These are phyloP conservation scores for Lagenorhynchus albirostris DNA, from an alignment of 2,113 vertebrate genomes.

Conservation along the genomic window DNA sequence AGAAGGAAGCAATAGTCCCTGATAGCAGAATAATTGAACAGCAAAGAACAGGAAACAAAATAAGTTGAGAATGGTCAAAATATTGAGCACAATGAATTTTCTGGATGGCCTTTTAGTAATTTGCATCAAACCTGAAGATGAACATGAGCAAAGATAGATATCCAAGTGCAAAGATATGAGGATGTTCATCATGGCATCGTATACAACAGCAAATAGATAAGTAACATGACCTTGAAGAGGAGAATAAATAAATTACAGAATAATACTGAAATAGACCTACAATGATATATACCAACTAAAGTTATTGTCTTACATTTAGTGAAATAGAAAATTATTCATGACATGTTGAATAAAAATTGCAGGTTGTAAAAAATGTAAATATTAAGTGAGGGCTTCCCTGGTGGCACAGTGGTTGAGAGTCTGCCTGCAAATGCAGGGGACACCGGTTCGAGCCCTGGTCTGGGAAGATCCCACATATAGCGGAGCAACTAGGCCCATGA, in stretches of 20 bases:
- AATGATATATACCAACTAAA: background rate
- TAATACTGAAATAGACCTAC: background rate
- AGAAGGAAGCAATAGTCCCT: background rate
- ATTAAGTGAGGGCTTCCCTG: background rate
- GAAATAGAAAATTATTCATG: background rate
- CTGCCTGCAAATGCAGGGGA: too few relatives aligned
- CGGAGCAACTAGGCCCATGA: too few relatives aligned
- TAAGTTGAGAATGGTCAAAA: background rate
- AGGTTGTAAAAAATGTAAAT: background rate
- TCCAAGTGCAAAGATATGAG: background rate
- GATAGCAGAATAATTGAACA: background rate
- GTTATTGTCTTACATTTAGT: background rate
- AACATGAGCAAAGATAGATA: background rate
- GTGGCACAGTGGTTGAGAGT: too few relatives aligned
- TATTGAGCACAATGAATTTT: background rate
- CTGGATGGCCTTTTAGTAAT: background rate
- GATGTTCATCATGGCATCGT: background rate
- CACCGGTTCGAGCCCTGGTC: too few relatives aligned
- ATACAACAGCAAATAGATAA: background rate
- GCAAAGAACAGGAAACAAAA: background rate
- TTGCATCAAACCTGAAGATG: background rate
- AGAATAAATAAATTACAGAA: background rate
- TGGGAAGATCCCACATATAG: too few relatives aligned
- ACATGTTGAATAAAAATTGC: background rate
- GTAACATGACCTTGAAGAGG: background rate